These are phyloP conservation scores for Phrynosoma blainvillii DNA, from an alignment of 2,113 vertebrate species.

Conservation along the genomic window DNA sequence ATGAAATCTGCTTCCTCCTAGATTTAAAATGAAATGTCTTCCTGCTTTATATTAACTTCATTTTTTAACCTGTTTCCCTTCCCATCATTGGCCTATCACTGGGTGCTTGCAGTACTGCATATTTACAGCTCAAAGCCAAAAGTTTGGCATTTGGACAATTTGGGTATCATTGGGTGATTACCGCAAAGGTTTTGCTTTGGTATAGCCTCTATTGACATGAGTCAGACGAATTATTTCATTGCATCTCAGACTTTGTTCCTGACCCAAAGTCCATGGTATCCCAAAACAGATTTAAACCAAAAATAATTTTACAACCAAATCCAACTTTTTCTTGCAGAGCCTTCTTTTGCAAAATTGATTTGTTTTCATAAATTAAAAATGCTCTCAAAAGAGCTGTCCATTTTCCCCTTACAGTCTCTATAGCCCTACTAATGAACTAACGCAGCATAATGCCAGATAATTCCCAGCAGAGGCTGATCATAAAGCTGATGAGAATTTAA, in stretches of 20 bases:
- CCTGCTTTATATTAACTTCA: rapidly evolving
- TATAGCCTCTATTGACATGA: not conserved
- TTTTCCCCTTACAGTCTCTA: constrained; percentile 49
- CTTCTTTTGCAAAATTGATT: constrained; percentile 48
- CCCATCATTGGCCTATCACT: rapidly evolving
- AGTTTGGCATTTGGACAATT: not conserved
- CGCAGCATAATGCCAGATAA: constrained; percentile 60
- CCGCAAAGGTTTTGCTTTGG: not conserved
- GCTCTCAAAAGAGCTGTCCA: constrained; percentile 59
- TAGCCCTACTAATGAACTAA: constrained; percentile 64
- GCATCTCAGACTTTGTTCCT: constrained; percentile 4
- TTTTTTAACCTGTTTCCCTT: not conserved
- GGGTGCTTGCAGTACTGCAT: not conserved
- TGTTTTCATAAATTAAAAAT: constrained; percentile 65
- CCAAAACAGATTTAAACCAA: constrained; percentile 44
- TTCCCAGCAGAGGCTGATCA: constrained; percentile 61
- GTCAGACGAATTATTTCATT: not conserved
- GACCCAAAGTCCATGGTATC: not conserved
- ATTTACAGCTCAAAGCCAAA: not conserved
- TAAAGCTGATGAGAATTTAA: constrained; percentile 56
- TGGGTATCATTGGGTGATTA: rapidly evolving
- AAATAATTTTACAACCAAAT: not conserved
- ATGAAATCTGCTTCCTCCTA: not conserved
- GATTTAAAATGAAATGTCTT: not conserved
- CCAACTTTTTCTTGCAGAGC: constrained; percentile 14